Base-by-base conservation (phyloP, 2,797 vertebrate genomes). In the Sternotherus odoratus region DNA sequence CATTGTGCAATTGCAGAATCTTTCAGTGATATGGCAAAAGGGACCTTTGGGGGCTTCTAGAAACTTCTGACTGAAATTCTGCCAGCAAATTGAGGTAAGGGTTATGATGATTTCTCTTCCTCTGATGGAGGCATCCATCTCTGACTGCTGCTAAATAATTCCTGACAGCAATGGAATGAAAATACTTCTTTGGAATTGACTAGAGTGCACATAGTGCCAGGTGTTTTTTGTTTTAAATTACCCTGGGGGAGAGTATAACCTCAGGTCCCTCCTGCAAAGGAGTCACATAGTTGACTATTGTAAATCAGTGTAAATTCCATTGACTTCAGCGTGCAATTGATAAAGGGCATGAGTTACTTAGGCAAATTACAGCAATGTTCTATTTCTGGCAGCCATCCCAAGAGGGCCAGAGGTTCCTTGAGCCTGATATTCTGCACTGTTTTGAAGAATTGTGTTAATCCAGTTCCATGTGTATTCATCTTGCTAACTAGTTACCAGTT, bases 391-490 rank as follows among this genome's bases (percentile, higher is more conserved):
- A 83, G 86, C 13, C 21, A 9, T 88, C 90, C 46, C 63, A 82
- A 79, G 9, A 85, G 36, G 19, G 57, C 49, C 3, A 88, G 50
- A 92, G 88, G 83, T 23, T 8, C 3, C 53, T 86, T 6, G 81
- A 48, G 43, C 86, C 82, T 92, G 77, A 57, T 10, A 36, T 8
- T 74, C 48, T 91, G 43, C 28, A 75, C 17, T 60, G 39, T 93
- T 82, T 88, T 77, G n/a, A 81, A 90, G 54, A 92, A 23, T 13
- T 69, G n/a, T 95, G 88, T 75, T 93, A 43, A 90, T 77, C 46
- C 82, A 43, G 19, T 87, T 13, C 49, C 79, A 75, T 21, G 56
- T 83, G 10, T 82, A 69, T 83, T 66, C 60, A 60, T 85, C 85
- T 36, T 17, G 66, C 19, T 69, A 69, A 23, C 36, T 36, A 85